Conservation (phyloP, 2,888 invertebrate genomes). For the Drosophila greeni region DNA sequence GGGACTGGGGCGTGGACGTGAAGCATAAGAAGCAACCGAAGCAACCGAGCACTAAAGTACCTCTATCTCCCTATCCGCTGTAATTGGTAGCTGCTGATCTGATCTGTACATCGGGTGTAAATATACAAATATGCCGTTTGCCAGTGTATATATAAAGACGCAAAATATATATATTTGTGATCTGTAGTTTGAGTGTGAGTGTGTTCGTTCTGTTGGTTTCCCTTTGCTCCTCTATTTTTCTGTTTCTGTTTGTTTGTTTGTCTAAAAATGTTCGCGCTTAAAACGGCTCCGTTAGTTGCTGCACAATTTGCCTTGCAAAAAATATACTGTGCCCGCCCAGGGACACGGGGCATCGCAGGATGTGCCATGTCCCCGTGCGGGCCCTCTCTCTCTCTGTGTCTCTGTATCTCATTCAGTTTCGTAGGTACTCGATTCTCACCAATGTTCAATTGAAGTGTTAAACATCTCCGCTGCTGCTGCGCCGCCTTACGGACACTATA, state of each 20-base stretch:
- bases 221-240: conserved; percentile 26
- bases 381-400: conserved; percentile 26
- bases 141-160: conserved; percentile 67
- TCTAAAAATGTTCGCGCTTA: conserved; percentile 59
- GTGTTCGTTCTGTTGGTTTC: conserved; percentile 13
- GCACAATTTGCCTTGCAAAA: conserved; percentile 70
- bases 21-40: conserved; percentile 69
- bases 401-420: conserved; percentile 52
- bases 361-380: conserved; percentile 18
- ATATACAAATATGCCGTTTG: conserved; percentile 55
- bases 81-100: conserved; percentile 22
- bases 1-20: conserved; percentile 23
- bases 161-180: conserved; percentile 58
- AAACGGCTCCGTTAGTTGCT: conserved; percentile 55
- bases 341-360: conserved; percentile 12
- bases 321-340: conserved; percentile 56
- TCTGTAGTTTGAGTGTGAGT: conserved; percentile 36
- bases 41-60: conserved; percentile 38
- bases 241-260: conserved; percentile 46
- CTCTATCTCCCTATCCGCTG: conserved; percentile 25
- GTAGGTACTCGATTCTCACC: conserved; percentile 75
- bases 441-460: conserved; percentile 54
- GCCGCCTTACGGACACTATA: conserved; percentile 23
- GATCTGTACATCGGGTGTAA: conserved; percentile 48
- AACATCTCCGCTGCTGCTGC: conserved; percentile 47